Evolutionary conservation across 2,113 vertebrate species (phyloP).

Genomic region (Osmerus mordax): DNA sequence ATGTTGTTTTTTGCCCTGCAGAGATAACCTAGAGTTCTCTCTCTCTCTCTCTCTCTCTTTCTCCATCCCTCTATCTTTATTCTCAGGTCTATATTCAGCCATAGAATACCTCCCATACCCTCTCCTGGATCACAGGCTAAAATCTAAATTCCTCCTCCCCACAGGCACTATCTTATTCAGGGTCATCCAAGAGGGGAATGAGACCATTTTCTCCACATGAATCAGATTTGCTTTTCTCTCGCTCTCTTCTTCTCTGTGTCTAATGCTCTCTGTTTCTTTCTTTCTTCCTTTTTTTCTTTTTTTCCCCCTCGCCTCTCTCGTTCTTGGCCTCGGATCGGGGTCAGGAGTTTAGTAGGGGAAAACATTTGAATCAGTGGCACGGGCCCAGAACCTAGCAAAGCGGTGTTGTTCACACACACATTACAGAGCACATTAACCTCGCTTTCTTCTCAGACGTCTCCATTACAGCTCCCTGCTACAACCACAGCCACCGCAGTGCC

Average conservation of each 20-base stretch:
- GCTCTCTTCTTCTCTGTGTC: conserved; percentile 13
- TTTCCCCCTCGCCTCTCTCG: conserved; percentile 40
- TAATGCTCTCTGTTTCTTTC: conserved; percentile 40
- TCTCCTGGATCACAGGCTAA: conserved; percentile 24
- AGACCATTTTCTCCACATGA: conserved; percentile 31
- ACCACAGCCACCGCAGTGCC: conserved; percentile 50
- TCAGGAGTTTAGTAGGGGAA: conserved; percentile 76
- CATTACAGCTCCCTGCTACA: conserved; percentile 61
- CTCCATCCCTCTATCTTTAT: neutral
- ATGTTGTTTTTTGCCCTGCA: neutral
- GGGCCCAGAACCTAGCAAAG: conserved; percentile 59
- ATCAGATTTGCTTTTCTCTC: conserved; percentile 27
- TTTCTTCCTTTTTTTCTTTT: conserved; percentile 38
- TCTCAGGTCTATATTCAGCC: neutral
- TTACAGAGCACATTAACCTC: conserved; percentile 71
- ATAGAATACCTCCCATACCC: conserved; percentile 21
- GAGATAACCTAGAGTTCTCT: neutral
- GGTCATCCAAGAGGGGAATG: conserved; percentile 13
- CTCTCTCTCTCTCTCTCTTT: neutral
- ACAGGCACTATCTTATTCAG: conserved; percentile 13
- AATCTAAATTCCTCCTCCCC: conserved; percentile 16
- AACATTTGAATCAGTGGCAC: conserved; percentile 70
- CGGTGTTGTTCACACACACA: conserved; percentile 56
- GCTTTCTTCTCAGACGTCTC: conserved; percentile 62
- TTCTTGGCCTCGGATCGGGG: conserved; percentile 70